phyloP scores from a whole-genome alignment of 37 sponge, comb jelly and placozoan species.

The Diacarnus erythraeanus region DNA sequence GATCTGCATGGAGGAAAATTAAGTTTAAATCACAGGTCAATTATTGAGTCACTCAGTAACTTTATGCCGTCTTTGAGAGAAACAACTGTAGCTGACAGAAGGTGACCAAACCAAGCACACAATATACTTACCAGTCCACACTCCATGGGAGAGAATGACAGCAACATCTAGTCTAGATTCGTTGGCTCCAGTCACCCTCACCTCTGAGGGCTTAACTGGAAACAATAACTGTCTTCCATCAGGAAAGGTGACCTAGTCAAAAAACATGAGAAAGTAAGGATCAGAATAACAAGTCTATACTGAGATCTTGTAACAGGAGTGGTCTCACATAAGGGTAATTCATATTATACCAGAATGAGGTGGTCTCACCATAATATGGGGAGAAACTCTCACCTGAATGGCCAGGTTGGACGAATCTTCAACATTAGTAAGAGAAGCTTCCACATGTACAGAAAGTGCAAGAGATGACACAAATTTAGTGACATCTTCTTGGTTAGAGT shows the following conservation, averaged over 20 bases:
- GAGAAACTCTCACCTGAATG: slow-evolving; percentile 24
- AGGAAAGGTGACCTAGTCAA: slow-evolving; percentile 45
- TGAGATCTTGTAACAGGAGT: no score
- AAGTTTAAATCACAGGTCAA: no score
- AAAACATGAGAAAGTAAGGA: background rate
- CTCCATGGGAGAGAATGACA: slow-evolving; percentile 63
- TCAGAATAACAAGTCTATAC: background rate
- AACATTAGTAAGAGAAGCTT: slow-evolving; percentile 33
- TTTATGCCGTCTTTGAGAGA: no score
- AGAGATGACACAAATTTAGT: slow-evolving; percentile 37
- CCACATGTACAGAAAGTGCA: slow-evolving; percentile 43
- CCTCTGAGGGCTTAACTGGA: slow-evolving; percentile 30
- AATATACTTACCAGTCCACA: slow-evolving; percentile 65
- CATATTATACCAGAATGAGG: background rate
- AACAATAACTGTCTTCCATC: slow-evolving; percentile 53
- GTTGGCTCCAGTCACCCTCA: slow-evolving; percentile 4
- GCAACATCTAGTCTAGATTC: slow-evolving; percentile 41
- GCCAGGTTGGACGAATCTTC: background rate
- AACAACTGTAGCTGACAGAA: background rate
- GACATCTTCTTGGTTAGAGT: slow-evolving; percentile 7
- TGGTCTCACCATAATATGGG: background rate
- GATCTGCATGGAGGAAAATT: slow-evolving; percentile 38
- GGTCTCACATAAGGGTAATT: no score
- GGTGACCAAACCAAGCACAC: background rate
- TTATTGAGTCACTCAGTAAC: no score